Conservation (phyloP, 2,888 invertebrate genomes). For the Limenitis camilla region DNA sequence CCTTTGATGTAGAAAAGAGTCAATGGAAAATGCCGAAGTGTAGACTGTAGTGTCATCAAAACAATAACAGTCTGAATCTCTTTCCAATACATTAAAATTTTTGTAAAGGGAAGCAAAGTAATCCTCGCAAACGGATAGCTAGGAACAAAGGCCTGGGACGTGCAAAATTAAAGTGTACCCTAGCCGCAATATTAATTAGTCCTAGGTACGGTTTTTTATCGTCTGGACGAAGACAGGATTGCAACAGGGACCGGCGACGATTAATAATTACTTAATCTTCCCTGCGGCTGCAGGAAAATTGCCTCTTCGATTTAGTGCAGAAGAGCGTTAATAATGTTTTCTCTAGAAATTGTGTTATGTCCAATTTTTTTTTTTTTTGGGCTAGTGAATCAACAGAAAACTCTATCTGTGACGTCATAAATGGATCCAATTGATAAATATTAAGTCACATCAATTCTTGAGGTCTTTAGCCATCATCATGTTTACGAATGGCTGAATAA, state of each 20-base stretch:
- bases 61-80: conserved; percentile 10
- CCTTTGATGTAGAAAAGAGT: not conserved
- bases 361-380: not conserved
- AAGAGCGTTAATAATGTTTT: conserved; percentile 11
- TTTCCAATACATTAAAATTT: conserved; percentile 15
- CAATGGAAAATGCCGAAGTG: conserved; percentile 4
- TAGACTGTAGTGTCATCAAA: conserved; percentile 4
- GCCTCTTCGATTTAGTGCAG: conserved; percentile 26
- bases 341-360: not conserved
- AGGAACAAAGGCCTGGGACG: conserved; percentile 36
- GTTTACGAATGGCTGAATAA: too few species aligned
- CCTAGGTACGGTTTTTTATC: conserved; percentile 42
- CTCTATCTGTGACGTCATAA: too few species aligned
- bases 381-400: too few species aligned
- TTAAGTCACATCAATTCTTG: too few species aligned
- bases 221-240: conserved; percentile 38
- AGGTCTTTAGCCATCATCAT: too few species aligned
- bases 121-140: conserved; percentile 28
- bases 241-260: conserved; percentile 36
- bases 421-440: too few species aligned
- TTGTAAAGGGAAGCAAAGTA: conserved; percentile 11
- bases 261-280: conserved; percentile 52
- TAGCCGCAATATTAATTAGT: conserved; percentile 41
- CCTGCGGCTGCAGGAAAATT: conserved; percentile 44
- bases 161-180: conserved; percentile 41